phyloP scores from a whole-genome alignment of 2,888 invertebrate genomes.

The Aphrophora alni region DNA sequence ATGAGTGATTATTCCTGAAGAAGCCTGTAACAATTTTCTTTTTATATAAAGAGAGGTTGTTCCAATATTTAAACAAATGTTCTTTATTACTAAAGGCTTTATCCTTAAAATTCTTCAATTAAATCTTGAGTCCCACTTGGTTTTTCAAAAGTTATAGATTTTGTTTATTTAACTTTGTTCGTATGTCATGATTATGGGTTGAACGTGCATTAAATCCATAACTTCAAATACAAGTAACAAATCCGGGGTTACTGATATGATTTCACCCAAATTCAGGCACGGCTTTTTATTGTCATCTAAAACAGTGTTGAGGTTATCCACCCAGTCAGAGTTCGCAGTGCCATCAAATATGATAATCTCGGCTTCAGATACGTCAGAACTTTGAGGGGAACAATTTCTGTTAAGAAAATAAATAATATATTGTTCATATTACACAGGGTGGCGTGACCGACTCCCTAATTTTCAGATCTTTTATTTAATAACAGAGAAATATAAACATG shows the following conservation, averaged over 20 bases:
- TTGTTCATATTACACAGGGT: too few relatives aligned
- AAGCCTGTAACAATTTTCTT: slow-evolving; percentile 59
- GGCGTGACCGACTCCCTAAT: too few relatives aligned
- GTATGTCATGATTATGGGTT: neutral
- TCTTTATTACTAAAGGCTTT: too few relatives aligned
- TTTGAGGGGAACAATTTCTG: neutral
- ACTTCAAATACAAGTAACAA: slow-evolving; percentile 92
- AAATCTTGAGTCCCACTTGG: too few relatives aligned
- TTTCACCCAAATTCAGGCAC: slow-evolving; percentile 86
- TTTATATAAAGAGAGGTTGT: neutral
- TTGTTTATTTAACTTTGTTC: too few relatives aligned
- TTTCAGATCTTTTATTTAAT: too few relatives aligned
- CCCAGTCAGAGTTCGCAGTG: slow-evolving; percentile 89
- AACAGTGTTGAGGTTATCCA: slow-evolving; percentile 89
- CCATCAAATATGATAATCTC: slow-evolving; percentile 76
- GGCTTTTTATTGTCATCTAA: slow-evolving; percentile 88
- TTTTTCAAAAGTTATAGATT: too few relatives aligned
- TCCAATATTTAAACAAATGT: too few relatives aligned
- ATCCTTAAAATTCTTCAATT: too few relatives aligned
- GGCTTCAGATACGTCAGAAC: neutral
- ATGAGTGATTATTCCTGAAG: slow-evolving; percentile 86
- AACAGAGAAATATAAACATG: too few relatives aligned
- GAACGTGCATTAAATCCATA: slow-evolving; percentile 77
- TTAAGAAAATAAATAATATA: too few relatives aligned
- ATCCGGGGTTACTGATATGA: slow-evolving; percentile 77